Conservation (phyloP, 2,113 vertebrate species). For the Gobius niger region DNA sequence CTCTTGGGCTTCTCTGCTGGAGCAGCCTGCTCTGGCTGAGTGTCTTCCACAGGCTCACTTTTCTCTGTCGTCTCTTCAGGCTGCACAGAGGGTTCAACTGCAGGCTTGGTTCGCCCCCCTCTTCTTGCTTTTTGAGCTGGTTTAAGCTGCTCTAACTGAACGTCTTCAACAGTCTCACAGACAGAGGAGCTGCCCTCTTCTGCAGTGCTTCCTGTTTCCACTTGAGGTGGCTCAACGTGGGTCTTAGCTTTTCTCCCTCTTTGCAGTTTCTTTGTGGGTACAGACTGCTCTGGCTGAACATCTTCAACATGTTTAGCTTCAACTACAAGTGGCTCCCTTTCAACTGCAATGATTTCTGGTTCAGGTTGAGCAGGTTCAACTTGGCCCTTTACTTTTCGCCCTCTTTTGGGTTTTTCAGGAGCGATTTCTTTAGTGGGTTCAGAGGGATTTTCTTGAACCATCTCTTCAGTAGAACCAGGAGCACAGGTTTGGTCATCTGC, state of each 20-base stretch:
- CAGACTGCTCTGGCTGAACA: conserved; percentile 1
- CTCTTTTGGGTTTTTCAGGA: conserved; percentile 39
- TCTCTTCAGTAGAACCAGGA: neutral
- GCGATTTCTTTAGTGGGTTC: conserved; percentile 12
- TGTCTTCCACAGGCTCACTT: neutral
- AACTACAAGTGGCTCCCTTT: neutral
- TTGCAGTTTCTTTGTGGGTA: conserved; percentile 23
- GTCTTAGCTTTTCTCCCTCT: conserved; percentile 56
- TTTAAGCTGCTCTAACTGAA: neutral
- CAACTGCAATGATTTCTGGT: neutral
- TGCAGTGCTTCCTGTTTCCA: conserved; percentile 8
- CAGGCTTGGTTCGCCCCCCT: conserved; percentile 31
- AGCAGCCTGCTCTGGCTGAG: conserved; percentile 9
- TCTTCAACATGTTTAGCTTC: neutral
- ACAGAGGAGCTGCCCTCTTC: neutral
- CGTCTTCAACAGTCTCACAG: neutral
- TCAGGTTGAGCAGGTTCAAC: conserved; percentile 13
- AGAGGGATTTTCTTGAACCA: conserved; percentile 28
- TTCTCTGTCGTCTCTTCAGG: neutral
- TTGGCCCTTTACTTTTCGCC: conserved; percentile 45
- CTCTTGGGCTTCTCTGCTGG: conserved; percentile 37
- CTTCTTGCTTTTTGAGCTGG: neutral
- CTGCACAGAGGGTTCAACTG: neutral
- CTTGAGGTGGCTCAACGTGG: conserved; percentile 10
- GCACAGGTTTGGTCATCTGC: neutral